Evolutionary conservation across 2,888 invertebrate genomes (phyloP).

Genomic region (Endomychus coccineus): DNA sequence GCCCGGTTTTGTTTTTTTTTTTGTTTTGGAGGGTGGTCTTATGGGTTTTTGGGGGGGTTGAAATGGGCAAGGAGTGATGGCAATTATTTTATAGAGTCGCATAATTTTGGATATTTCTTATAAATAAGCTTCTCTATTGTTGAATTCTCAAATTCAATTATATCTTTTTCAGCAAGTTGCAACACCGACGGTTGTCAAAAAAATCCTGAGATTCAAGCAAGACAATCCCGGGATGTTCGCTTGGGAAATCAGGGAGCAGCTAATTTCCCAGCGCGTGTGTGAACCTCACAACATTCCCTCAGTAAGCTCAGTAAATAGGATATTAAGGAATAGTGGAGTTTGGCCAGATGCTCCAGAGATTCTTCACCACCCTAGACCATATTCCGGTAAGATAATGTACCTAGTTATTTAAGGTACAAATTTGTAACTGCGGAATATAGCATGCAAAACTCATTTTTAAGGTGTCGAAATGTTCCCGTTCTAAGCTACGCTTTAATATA

Average conservation of each 20-base stretch:
- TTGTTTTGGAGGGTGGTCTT: too few relatives aligned
- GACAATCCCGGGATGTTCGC: slow-evolving; percentile 96
- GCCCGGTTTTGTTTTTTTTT: too few relatives aligned
- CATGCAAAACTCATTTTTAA: too few relatives aligned
- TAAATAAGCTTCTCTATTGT: not conserved
- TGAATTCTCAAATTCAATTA: not conserved
- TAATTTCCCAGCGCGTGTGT: slow-evolving; percentile 83
- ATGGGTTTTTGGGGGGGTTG: too few relatives aligned
- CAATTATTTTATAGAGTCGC: too few relatives aligned
- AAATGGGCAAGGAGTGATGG: too few relatives aligned
- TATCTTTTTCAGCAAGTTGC: slow-evolving; percentile 79
- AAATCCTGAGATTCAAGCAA: slow-evolving; percentile 87
- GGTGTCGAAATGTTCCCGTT: too few relatives aligned
- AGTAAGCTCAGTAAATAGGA: slow-evolving; percentile 90
- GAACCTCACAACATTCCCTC: slow-evolving; percentile 88
- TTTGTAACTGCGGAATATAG: too few relatives aligned
- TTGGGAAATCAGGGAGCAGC: slow-evolving; percentile 90
- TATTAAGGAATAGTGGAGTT: slow-evolving; percentile 79
- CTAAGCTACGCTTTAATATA: too few relatives aligned
- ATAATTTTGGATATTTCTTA: not conserved
- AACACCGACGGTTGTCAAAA: slow-evolving; percentile 90
- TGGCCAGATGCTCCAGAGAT: slow-evolving; percentile 57
- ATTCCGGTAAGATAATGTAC: slow-evolving; percentile 33
- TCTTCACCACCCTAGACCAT: slow-evolving; percentile 36
- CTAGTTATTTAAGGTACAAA: too few relatives aligned